Base-by-base conservation (phyloP, 1,140 invertebrate genomes). In the Oreohelix idahoensis region DNA sequence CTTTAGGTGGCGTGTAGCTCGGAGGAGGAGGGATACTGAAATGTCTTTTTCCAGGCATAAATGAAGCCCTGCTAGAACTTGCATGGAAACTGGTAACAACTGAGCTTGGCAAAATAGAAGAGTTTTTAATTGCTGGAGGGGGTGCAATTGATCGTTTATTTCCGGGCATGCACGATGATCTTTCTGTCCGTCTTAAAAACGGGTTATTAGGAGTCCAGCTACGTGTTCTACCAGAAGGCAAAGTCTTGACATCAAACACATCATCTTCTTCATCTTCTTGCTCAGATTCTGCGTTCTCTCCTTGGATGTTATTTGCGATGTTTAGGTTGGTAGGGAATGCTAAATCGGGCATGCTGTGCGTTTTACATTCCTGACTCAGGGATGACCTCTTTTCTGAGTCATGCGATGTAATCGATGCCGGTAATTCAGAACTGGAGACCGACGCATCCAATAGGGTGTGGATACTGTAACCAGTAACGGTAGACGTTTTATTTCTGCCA, bases 81-180 rank as follows among this genome's bases (percentile, higher is more conserved):
- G 10, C 10, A 29, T 11, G 5, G n/a, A 32, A 39, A 13, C 1
- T 38, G 15, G 49, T 17, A 2, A 20, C 39, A 10, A 45, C 2
- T 8, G 51, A 39, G 15, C 10, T 29, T 39, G 53, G n/a, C 1
- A 35, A 36, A 53, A 26, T 20, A 4, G 0, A 1, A 39, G 51
- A 29, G 35, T 2, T 20, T 32, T 8, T 20, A 4, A 66, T 36
- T 15, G 58, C 77, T 36, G 77, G 77, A 23, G 77, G 77, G 0
- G 77, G 77, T 1, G 77, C 77, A 20, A 79, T 26, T 8, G 35
- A 66, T 45, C 77, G 51, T 36, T 63, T 79, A 36, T 79, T 79
- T 29, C 58, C 77, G 5, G 77, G 77, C 77, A 79, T 79, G 77
- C 35, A 79, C 1, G 77, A 79, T 1, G 77, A 63, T 66, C 77